These are phyloP conservation scores for Phoenicopterus ruber DNA, from an alignment of 2,113 vertebrate genomes.

Conservation along the genomic window DNA sequence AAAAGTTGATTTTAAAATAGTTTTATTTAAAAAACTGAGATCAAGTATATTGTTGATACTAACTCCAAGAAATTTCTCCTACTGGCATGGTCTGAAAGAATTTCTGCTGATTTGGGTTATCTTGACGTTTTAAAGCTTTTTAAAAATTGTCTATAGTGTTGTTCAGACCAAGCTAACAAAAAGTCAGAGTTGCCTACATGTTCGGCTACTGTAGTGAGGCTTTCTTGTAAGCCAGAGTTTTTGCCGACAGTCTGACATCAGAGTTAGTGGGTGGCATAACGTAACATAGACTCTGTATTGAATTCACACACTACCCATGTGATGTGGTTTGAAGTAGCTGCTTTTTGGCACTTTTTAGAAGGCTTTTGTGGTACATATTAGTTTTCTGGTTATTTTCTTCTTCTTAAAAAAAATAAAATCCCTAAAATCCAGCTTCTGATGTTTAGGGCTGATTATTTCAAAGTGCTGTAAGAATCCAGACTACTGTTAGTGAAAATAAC, in stretches of 20 bases:
- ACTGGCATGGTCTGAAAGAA: background rate
- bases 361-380: background rate
- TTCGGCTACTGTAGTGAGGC: background rate
- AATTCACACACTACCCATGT: background rate
- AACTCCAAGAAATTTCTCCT: background rate
- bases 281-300: background rate
- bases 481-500: background rate
- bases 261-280: constrained; percentile 49
- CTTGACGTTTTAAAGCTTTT: background rate
- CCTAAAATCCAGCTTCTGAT: background rate
- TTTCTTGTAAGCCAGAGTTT: background rate
- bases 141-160: background rate
- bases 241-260: constrained; percentile 36
- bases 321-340: constrained; percentile 27
- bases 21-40: background rate
- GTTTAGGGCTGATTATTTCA: background rate
- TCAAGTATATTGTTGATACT: background rate
- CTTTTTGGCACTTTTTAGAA: background rate
- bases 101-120: background rate
- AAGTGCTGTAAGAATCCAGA: background rate
- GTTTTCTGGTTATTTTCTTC: constrained; percentile 7
- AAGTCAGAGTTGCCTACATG: background rate
- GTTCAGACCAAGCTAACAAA: background rate
- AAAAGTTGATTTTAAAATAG: background rate
- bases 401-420: background rate